Evolutionary conservation across 2,888 invertebrate species (phyloP), one percentile per base, ranked within the genome.

Genomic region (Chloroclysta siterata): DNA sequence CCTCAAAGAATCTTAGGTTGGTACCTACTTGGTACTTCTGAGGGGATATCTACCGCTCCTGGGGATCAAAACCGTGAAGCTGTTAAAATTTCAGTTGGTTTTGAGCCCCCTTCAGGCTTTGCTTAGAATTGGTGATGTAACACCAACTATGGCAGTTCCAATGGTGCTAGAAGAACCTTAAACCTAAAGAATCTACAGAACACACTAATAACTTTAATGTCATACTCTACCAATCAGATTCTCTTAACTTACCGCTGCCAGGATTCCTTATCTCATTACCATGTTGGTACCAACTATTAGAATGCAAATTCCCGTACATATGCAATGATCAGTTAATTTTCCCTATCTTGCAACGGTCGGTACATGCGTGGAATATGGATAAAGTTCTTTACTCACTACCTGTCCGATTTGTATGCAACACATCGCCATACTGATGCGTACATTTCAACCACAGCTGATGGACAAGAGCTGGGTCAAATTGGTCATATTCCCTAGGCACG

Each of bases 321-420:
- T 69, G 70, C 70, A 73, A 70, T 65, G 67, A 74, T 73, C 69
- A 77, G 75, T 77, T 79, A 83, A 86, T 84, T 85, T 84, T 71
- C 72, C 74, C 78, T 74, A 72, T 69, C 67, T 63, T 67, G 67
- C 65, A 62, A 63, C 53, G 53, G 63, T 53, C 53, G 28, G 57
- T 29, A 54, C 74, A 66, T 72, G 69, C 44, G 15, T 17, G 10
- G 71, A 67, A 72, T 72, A 74, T 54, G 68, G 80, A 83, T 83
- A 80, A 84, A 81, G 72, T 77, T 80, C 78, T 83, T 87, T 84
- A 85, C 81, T 82, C 79, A 79, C 76, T 74, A 79, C 80, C 78
- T 78, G 70, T 71, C 75, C 67, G 60, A 76, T 90, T 85, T 69
- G 77, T 84, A 90, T 90, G 84, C 90, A 82, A 51, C 72, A 69